Conservation (phyloP, 2,888 invertebrate species). For the Campoletis raptor region DNA sequence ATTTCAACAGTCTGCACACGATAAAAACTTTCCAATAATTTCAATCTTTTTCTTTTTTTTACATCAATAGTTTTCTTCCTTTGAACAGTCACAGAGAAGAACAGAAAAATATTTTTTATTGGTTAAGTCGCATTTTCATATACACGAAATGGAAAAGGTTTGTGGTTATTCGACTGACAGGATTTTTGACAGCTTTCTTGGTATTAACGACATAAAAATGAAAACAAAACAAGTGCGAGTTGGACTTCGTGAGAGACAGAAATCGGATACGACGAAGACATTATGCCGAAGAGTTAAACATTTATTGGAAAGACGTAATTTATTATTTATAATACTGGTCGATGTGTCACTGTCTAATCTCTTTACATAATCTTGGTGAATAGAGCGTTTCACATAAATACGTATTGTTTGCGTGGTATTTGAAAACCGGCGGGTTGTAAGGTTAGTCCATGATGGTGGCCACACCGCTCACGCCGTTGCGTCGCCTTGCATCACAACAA, state of each 20-base stretch:
- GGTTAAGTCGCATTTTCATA: neutral
- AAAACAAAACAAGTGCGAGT: neutral
- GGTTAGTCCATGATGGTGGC: neutral
- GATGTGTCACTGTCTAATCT: too few species aligned
- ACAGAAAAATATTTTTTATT: neutral
- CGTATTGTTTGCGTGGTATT: neutral
- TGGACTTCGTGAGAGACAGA: neutral
- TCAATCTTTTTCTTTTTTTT: neutral
- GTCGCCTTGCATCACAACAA: conserved; percentile 1
- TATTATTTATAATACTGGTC: too few species aligned
- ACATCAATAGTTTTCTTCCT: neutral
- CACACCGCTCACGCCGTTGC: neutral
- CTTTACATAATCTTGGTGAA: neutral
- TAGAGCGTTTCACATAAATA: neutral
- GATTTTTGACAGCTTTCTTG: neutral
- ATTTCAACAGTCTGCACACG: neutral
- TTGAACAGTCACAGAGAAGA: neutral
- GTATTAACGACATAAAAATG: neutral
- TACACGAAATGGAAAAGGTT: neutral
- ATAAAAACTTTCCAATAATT: neutral
- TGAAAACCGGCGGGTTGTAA: conserved; percentile 4
- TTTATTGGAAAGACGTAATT: too few species aligned
- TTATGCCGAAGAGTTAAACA: too few species aligned
- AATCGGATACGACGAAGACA: too few species aligned
- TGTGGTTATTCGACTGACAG: neutral